Evolutionary conservation across 2,113 vertebrate genomes (phyloP).

Genomic region (Platysternon megacephalum): DNA sequence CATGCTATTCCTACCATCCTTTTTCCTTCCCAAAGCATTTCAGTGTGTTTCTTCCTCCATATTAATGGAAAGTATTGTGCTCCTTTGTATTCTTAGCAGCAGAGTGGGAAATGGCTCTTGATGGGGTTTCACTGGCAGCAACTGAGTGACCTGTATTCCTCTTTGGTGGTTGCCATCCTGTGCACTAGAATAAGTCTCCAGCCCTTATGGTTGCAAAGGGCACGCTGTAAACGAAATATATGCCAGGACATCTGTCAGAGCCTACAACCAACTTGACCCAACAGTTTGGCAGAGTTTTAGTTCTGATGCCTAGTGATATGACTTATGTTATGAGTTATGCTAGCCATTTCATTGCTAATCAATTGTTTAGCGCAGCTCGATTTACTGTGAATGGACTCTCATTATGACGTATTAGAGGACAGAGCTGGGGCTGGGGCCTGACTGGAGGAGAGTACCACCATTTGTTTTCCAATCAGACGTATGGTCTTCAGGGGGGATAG

Average conservation of each 20-base stretch:
- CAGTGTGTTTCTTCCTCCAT: background rate
- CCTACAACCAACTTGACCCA: background rate
- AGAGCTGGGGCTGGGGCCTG: background rate
- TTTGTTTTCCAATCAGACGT: background rate
- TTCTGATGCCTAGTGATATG: background rate
- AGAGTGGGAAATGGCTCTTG: background rate
- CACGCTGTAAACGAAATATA: background rate
- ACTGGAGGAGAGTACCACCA: background rate
- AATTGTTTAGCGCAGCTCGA: background rate
- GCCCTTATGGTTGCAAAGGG: background rate
- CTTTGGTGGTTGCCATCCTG: background rate
- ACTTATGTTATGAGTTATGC: background rate
- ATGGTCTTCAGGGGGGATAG: rapidly evolving
- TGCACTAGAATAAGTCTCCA: background rate
- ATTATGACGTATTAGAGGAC: background rate
- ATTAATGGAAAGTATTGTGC: background rate
- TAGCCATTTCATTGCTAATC: background rate
- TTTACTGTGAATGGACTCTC: background rate
- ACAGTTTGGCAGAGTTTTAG: background rate
- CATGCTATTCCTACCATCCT: background rate
- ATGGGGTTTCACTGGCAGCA: background rate
- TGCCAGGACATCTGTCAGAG: background rate
- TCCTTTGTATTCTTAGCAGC: background rate
- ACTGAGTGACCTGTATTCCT: background rate
- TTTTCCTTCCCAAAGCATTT: background rate